Evolutionary conservation across 2,888 invertebrate species (phyloP).

Genomic region (Drosophila picticornis): DNA sequence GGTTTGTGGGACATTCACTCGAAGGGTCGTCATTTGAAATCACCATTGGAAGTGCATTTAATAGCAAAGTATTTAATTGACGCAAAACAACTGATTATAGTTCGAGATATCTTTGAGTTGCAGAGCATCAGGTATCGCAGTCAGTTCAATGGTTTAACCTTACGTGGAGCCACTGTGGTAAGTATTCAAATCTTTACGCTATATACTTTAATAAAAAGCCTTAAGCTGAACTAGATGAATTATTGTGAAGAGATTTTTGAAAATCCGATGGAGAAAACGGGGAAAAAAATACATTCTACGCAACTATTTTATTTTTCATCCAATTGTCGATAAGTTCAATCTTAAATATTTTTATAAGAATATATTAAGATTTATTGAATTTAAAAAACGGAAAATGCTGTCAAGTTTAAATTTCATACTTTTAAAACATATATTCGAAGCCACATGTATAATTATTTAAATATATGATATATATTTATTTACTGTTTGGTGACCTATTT

Average conservation of each 20-base stretch:
- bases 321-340: not conserved
- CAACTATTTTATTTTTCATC: not conserved
- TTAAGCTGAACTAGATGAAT: not conserved
- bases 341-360: not conserved
- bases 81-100: conserved; percentile 29
- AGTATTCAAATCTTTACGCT: conserved; percentile 26
- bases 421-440: not conserved
- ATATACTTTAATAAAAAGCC: not conserved
- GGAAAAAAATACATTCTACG: not conserved
- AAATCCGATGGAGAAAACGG: not conserved
- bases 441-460: not conserved
- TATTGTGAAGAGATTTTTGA: not conserved
- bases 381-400: not conserved
- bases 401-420: not conserved
- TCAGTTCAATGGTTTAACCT: conserved; percentile 73
- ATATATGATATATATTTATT: not conserved
- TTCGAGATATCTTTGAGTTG: conserved; percentile 60
- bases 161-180: conserved; percentile 83
- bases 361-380: not conserved
- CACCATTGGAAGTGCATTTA: conserved; percentile 63
- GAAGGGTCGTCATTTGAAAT: conserved; percentile 79
- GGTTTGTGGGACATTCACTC: conserved; percentile 81
- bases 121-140: conserved; percentile 72
- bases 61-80: conserved; percentile 49
- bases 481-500: not conserved